Percentiles rank a stretch among this genome's conserved stretches.
Evolutionary conservation across 2,797 vertebrate genomes (phyloP).

Genomic region (Epinephelus malabaricus): DNA sequence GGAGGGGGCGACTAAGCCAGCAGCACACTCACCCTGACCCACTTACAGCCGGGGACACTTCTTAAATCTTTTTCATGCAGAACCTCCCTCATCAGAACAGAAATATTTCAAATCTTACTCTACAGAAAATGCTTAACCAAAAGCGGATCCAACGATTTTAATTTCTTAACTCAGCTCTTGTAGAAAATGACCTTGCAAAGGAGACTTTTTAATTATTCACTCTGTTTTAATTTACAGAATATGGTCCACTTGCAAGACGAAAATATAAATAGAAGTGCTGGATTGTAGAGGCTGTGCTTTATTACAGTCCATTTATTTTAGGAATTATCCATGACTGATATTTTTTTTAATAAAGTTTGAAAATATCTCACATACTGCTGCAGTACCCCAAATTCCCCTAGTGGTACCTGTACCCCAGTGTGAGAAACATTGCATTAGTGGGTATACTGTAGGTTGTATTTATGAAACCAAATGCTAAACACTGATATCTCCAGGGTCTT

Average conservation of each 20-base stretch:
- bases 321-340: too few species aligned
- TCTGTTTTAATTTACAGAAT: neutral
- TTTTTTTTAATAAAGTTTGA: too few species aligned
- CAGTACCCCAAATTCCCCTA: too few species aligned
- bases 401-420: too few species aligned
- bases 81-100: conserved; percentile 45
- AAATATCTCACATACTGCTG: too few species aligned
- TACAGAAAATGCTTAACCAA: conserved; percentile 8
- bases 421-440: too few species aligned
- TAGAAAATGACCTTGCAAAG: neutral
- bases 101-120: conserved; percentile 22
- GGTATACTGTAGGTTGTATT: neutral
- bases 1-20: conserved; percentile 49
- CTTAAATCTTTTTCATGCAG: conserved; percentile 44
- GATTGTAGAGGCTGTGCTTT: neutral
- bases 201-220: neutral
- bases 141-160: neutral
- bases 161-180: neutral
- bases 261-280: neutral
- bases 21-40: conserved; percentile 31
- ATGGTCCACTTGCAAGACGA: neutral
- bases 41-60: conserved; percentile 26
- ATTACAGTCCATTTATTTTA: too few species aligned
- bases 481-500: neutral
- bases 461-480: neutral